Percentiles rank a stretch among this genome's conserved stretches.
Evolutionary conservation across 1,140 invertebrate genomes (phyloP).

Genomic region (Gerris buenoi): DNA sequence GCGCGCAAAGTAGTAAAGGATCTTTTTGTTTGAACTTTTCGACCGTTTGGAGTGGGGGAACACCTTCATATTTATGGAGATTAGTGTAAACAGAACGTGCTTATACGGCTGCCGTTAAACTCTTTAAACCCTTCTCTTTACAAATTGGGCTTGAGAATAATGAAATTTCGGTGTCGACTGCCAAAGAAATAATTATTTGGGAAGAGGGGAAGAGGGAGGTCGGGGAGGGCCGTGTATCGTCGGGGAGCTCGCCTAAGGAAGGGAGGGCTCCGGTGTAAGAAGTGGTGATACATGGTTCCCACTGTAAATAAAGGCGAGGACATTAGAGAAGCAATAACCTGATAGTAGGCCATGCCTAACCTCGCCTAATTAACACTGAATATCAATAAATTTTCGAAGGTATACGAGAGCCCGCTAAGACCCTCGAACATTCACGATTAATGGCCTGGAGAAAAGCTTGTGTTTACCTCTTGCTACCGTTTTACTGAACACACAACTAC

Average conservation of each 20-base stretch:
- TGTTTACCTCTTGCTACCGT: neutral
- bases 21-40: neutral
- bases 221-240: neutral
- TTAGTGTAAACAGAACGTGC: neutral
- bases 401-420: neutral
- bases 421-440: neutral
- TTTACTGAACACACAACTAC: neutral
- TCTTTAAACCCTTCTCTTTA: neutral
- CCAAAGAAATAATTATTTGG: neutral
- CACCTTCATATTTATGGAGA: neutral
- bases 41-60: neutral
- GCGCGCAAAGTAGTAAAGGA: neutral
- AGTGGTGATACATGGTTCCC: conserved; percentile 3
- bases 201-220: neutral
- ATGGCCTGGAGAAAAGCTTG: neutral
- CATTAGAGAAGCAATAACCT: conserved; percentile 8
- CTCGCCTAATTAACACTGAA: conserved; percentile 7
- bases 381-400: conserved; percentile 8
- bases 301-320: conserved; percentile 3
- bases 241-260: neutral
- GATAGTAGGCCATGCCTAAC: conserved; percentile 7
- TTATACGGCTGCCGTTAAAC: neutral
- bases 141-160: neutral
- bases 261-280: neutral
- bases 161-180: neutral